Base-by-base conservation (phyloP, 2,888 invertebrate genomes). In the Aphodius sticticus region DNA sequence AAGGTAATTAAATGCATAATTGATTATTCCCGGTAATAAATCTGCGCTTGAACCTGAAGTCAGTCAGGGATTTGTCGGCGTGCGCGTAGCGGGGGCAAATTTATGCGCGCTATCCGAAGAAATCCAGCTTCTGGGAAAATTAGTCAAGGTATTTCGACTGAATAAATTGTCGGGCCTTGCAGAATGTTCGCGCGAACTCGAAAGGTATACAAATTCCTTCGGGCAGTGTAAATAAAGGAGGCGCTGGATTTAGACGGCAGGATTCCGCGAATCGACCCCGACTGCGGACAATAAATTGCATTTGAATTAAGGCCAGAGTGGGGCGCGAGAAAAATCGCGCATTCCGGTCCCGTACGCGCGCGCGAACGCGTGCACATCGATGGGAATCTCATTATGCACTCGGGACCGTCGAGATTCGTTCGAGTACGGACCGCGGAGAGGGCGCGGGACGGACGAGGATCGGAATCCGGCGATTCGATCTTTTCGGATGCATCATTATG, bases 141-240 rank as follows among this genome's bases (percentile, higher is more conserved):
- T 53, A 53, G 53, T 53, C 53, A 53, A 53, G 53, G 53, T 53
- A 53, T 53, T 53, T 53, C 53, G 53, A 53, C 53, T 53, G 53
- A 53, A 53, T 53, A 53, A 53, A 53, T 53, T 53, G 53, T 53
- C 53, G 53, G 53, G 12, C 53, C 12, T 53, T 53, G 1, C 53
- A 53, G 53, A 53, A 53, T 53, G 53, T 53, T 53, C 26, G 26
- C 26, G 26, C 26, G 26, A 53, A 53, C 9, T 53, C 26, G 26
- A 53, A 53, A 53, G 53, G 53, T 53, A 53, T 53, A 53, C 53
- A 53, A 53, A 53, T 53, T 53, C 53, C 53, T 53, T 53, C 53
- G 12, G 53, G 53, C 53, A 53, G 12, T 53, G 53, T 53, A 53
- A 53, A 53, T 53, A 53, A 53, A 53, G 53, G 7, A 53, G 53